Evolutionary conservation across 2,888 invertebrate species (phyloP), one percentile per base, ranked within the genome.

Genomic region (Hylaea fasciaria): DNA sequence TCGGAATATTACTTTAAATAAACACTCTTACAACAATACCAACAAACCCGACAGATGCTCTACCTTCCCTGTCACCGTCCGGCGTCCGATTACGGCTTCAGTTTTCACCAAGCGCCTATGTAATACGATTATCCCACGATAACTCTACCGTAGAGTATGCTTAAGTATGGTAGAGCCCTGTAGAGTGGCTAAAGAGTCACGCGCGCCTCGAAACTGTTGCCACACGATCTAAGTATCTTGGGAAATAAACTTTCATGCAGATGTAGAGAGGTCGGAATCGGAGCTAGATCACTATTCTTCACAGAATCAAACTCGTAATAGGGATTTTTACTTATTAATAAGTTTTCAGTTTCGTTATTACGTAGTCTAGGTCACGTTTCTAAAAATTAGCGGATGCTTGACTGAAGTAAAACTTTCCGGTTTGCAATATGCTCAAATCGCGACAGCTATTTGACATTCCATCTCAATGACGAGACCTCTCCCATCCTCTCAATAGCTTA

Each of bases 91-190:
- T 48, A 43, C 61, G 45, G 52, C 37, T 47, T 62, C 61, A 47
- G 60, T 50, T 55, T 60, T 46, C 59, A 50, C 54, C 32, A 46
- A 50, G 46, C 54, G 61, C 56, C 56, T 55, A 51, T 52, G 61
- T 61, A 62, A 56, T 52, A 49, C 51, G 51, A 62, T 43, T 62
- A 52, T 62, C 61, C 61, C 56, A 62, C 56, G 61, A 44, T 57
- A 56, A 53, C 35, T 56, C 47, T 47, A 52, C 41, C 28, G 14
- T 44, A 53, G 16, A 40, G 49, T 49, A 49, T 37, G 11, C 13
- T 50, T 17, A 16, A 35, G 16, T 14, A 37, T 11, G 32, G 17
- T 45, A 46, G 40, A 45, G 39, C 45, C 43, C 13, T 11, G 40
- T 40, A 55, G 41, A 48, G 16, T 37, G 28, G 9, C 46, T 55